A percentile compares a stretch with the other conserved stretches of the same genome.
Conservation (phyloP, 1,140 invertebrate species). For the Lycorma delicatula region DNA sequence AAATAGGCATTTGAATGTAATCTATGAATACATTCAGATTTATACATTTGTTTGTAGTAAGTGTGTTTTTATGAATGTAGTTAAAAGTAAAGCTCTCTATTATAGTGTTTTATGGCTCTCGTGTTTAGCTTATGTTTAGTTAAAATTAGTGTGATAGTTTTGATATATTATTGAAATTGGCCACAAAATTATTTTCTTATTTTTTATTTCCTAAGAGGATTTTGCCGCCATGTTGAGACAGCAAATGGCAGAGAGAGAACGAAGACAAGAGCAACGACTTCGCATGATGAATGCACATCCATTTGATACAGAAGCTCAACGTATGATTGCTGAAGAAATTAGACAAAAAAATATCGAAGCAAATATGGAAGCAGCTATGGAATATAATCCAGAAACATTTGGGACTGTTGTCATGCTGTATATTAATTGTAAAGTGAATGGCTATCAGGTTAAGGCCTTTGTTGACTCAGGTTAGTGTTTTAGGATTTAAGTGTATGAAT, state of each 20-base stretch:
- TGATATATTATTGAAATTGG: too few relatives aligned
- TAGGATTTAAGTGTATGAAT: neutral
- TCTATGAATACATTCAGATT: too few relatives aligned
- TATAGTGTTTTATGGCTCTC: too few relatives aligned
- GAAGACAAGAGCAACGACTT: constrained; percentile 71
- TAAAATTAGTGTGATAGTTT: too few relatives aligned
- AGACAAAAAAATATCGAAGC: constrained; percentile 93
- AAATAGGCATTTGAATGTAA: too few relatives aligned
- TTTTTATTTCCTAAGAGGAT: too few relatives aligned
- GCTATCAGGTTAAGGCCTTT: constrained; percentile 92
- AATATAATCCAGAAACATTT: constrained; percentile 96
- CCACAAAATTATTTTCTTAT: too few relatives aligned
- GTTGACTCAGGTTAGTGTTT: constrained; percentile 79
- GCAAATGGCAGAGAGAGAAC: constrained; percentile 66
- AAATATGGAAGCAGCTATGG: constrained; percentile 98
- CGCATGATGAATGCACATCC: constrained; percentile 88
- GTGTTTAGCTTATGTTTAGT: too few relatives aligned
- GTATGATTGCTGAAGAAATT: constrained; percentile 92
- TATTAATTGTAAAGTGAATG: constrained; percentile 93
- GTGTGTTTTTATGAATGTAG: too few relatives aligned
- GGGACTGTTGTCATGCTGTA: constrained; percentile 97
- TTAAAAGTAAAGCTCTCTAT: too few relatives aligned
- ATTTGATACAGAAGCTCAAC: constrained; percentile 90
- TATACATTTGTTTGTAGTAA: too few relatives aligned
- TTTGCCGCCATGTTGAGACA: constrained; percentile 75